These are phyloP conservation scores for Chirona hameri DNA, from an alignment of 2,888 invertebrate species.

Conservation along the genomic window DNA sequence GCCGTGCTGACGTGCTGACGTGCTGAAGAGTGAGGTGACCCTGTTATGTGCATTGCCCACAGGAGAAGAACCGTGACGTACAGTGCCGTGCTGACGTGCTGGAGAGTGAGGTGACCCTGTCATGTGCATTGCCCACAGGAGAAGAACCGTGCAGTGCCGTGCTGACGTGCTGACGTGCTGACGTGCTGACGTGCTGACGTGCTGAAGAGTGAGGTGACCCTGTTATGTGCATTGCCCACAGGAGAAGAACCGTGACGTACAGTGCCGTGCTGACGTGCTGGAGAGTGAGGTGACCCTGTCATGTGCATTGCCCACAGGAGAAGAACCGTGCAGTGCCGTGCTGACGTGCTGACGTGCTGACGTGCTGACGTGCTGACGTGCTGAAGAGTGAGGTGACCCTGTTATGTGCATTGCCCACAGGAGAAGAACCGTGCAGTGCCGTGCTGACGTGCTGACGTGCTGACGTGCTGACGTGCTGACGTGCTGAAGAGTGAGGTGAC, in stretches of 20 bases:
- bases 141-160: slow-evolving; percentile 48
- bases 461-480: slow-evolving; percentile 51
- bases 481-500: slow-evolving; percentile 67
- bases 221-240: too few species aligned
- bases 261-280: slow-evolving; percentile 47
- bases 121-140: too few species aligned
- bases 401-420: too few species aligned
- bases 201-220: slow-evolving; percentile 69
- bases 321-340: slow-evolving; percentile 48
- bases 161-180: slow-evolving; percentile 57
- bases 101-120: slow-evolving; percentile 70
- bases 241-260: slow-evolving; percentile 61
- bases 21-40: slow-evolving; percentile 73
- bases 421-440: slow-evolving; percentile 49
- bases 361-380: slow-evolving; percentile 43
- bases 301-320: too few species aligned
- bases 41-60: too few species aligned
- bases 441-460: slow-evolving; percentile 54
- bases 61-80: slow-evolving; percentile 62
- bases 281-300: slow-evolving; percentile 72
- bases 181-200: slow-evolving; percentile 47
- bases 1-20: slow-evolving; percentile 52
- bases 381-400: slow-evolving; percentile 70
- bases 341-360: slow-evolving; percentile 60
- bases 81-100: slow-evolving; percentile 47